Evolutionary conservation across 2,113 vertebrate species (phyloP).

Genomic region (Bothrops jararaca): DNA sequence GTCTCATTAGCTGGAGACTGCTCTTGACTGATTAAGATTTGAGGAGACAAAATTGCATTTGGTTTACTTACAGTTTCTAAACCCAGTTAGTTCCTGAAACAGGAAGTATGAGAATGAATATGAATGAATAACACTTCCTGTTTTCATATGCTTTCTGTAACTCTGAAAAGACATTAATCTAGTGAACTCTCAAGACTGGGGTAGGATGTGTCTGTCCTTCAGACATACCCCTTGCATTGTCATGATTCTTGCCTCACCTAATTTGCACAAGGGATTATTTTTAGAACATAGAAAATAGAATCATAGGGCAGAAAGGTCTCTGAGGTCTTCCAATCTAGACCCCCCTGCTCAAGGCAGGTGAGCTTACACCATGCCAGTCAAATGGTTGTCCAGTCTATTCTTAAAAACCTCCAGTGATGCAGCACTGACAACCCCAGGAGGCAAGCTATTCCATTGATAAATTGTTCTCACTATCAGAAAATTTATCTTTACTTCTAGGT

Average conservation of each 20-base stretch:
- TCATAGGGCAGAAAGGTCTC: neutral
- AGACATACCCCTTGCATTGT: neutral
- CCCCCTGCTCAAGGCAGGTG: too few relatives aligned
- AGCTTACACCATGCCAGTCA: neutral
- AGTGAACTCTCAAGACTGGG: neutral
- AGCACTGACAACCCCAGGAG: neutral
- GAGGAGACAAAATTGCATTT: neutral
- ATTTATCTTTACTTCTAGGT: neutral
- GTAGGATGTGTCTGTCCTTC: neutral
- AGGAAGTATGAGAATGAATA: neutral
- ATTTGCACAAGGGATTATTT: neutral
- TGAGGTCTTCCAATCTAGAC: too few relatives aligned
- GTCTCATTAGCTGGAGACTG: neutral
- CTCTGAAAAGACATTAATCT: neutral
- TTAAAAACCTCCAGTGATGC: neutral
- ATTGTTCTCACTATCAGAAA: neutral
- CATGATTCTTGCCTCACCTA: neutral
- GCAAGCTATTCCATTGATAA: neutral
- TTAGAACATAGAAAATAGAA: neutral
- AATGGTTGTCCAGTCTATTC: neutral
- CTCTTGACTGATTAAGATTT: constrained; percentile 7
- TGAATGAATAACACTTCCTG: neutral
- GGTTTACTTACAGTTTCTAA: accelerated
- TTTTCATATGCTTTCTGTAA: neutral
- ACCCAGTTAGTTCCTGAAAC: neutral